phyloP scores from a whole-genome alignment of 2,113 vertebrate species.

The Nyctibius bracteatus region DNA sequence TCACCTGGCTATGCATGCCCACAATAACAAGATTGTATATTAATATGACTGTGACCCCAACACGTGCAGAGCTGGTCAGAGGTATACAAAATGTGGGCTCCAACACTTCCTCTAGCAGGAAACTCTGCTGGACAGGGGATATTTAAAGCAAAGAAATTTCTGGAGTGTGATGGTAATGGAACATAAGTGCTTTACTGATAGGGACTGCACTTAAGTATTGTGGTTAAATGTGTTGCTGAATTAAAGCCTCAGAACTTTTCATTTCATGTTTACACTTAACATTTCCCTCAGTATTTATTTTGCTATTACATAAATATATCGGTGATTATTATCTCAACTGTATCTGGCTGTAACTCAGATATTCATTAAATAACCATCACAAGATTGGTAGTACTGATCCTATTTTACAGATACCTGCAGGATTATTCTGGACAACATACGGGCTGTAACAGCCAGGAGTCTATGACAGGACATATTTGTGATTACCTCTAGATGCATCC shows the following conservation, averaged over 20 bases:
- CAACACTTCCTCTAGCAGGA: neutral
- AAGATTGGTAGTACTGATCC: neutral
- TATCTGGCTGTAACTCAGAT: neutral
- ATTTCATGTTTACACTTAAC: neutral
- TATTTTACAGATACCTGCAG: neutral
- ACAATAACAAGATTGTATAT: neutral
- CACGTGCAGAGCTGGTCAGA: neutral
- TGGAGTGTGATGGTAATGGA: neutral
- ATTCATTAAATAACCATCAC: neutral
- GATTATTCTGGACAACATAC: neutral
- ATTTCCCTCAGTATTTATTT: neutral
- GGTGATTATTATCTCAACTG: neutral
- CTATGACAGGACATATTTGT: neutral
- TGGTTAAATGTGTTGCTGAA: neutral
- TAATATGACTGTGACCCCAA: neutral
- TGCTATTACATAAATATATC: neutral
- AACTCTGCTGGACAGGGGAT: neutral
- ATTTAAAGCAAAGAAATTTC: neutral
- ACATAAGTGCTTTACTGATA: neutral
- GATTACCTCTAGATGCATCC: neutral
- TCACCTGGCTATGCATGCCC: neutral
- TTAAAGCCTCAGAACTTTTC: neutral
- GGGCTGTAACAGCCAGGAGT: neutral
- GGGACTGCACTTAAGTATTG: neutral
- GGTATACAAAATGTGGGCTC: neutral